phyloP scores from a whole-genome alignment of 2,888 invertebrate genomes.

The Heliconius sara region DNA sequence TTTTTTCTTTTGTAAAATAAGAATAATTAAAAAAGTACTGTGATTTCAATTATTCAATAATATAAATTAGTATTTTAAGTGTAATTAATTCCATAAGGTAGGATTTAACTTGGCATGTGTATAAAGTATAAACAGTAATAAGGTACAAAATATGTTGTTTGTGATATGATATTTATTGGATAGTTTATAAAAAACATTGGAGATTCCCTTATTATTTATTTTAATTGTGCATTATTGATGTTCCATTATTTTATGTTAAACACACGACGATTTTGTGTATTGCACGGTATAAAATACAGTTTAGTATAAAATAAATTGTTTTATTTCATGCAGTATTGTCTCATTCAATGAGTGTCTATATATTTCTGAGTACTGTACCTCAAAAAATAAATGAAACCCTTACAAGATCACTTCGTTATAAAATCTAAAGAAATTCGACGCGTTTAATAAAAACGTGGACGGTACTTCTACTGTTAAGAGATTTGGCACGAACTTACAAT shows the following conservation, averaged over 20 bases:
- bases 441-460: too few relatives aligned
- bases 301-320: constrained; percentile 20
- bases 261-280: constrained; percentile 41
- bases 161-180: constrained; percentile 67
- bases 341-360: background rate
- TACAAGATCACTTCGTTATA: too few relatives aligned
- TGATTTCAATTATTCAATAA: constrained; percentile 56
- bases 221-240: constrained; percentile 49
- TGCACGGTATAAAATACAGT: constrained; percentile 42
- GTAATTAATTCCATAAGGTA: constrained; percentile 39
- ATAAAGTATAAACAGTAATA: constrained; percentile 33
- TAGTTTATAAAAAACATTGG: constrained; percentile 52
- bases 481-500: too few relatives aligned
- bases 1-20: constrained; percentile 34
- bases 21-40: constrained; percentile 57
- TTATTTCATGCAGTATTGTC: constrained; percentile 8
- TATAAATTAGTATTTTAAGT: constrained; percentile 37
- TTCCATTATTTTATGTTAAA: constrained; percentile 46
- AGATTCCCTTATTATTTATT: constrained; percentile 48
- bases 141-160: constrained; percentile 71
- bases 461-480: too few relatives aligned
- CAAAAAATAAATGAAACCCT: too few relatives aligned
- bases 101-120: constrained; percentile 13
- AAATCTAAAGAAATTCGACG: too few relatives aligned
- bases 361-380: too few relatives aligned